Base-by-base conservation (phyloP, 2,797 vertebrate genomes). In the Eleutherodactylus coqui region DNA sequence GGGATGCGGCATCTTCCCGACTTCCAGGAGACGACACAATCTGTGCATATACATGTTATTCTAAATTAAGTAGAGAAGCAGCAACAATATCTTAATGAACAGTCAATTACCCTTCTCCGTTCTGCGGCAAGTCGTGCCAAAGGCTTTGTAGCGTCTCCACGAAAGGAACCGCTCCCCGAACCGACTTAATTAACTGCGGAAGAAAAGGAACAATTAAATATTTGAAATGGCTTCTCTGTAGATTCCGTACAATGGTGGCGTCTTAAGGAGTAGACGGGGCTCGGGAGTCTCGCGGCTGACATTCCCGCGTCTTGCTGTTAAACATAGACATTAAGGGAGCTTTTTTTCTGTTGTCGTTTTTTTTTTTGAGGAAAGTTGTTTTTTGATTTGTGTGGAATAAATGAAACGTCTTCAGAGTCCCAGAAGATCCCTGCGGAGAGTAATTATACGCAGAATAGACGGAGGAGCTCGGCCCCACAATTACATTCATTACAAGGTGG, bases 401-500 rank as follows among this genome's bases (percentile, higher is more conserved):
- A 83, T 78, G 38, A 83, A 83, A 83, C 36, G 86, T 90, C 91
- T 92, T 93, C 90, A 86, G 85, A 94, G 90, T 92, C 92, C 90
- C 90, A 87, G 69, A 90, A 90, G 89, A 90, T 89, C 91, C 92
- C 88, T 72, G 83, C 88, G 84, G 90, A 89, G 88, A 88, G 89
- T 93, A 93, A 94, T 94, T 94, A 93, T 89, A 92, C 90, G 91
- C 90, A 88, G 90, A 92, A 86, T 82, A 85, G 90, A 93, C 91
- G 89, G 90, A 90, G 84, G 91, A 93, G 93, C 92, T 89, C 87
- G 91, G 91, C 92, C 91, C 92, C 91, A 93, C 90, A 92, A 90
- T 93, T 93, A 91, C 89, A 93, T 92, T 92, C 93, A 93, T 92
- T 93, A 94, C 90, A 90, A 87, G 89, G 90, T 90, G 77, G 91